These are phyloP conservation scores for Whitmania pigra DNA, from an alignment of 1,140 invertebrate species.

Conservation along the genomic window DNA sequence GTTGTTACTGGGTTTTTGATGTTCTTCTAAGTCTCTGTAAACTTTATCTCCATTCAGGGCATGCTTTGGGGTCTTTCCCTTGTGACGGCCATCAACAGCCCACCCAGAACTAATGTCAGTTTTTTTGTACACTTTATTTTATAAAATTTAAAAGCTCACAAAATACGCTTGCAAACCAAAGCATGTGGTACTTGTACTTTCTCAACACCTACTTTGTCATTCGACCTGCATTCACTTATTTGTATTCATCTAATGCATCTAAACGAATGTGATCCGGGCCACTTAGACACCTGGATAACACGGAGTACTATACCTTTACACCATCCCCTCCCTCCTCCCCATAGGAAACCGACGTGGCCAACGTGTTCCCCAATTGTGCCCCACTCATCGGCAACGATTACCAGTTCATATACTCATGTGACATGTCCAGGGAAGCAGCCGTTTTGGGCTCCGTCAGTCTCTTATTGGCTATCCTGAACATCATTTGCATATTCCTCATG, in stretches of 20 bases:
- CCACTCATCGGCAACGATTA: constrained; percentile 33
- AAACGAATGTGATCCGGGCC: too few relatives aligned
- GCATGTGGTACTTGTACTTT: too few relatives aligned
- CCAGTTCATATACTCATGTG: constrained; percentile 33
- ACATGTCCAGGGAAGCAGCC: constrained; percentile 53
- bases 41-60: constrained; percentile 47
- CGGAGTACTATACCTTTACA: background rate
- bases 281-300: background rate
- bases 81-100: constrained; percentile 37
- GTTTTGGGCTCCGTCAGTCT: constrained; percentile 66
- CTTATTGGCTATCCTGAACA: constrained; percentile 65
- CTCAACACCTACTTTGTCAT: too few relatives aligned
- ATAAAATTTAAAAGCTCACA: too few relatives aligned
- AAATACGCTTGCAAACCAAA: too few relatives aligned
- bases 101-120: too few relatives aligned
- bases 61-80: constrained; percentile 61
- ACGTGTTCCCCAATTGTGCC: constrained; percentile 27
- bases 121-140: too few relatives aligned
- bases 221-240: too few relatives aligned
- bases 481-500: constrained; percentile 68
- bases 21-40: background rate
- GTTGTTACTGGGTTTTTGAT: background rate
- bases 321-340: background rate
- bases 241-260: too few relatives aligned
- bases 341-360: background rate